Conservation (phyloP, 2,113 vertebrate genomes). For the Leiothrix lutea region DNA sequence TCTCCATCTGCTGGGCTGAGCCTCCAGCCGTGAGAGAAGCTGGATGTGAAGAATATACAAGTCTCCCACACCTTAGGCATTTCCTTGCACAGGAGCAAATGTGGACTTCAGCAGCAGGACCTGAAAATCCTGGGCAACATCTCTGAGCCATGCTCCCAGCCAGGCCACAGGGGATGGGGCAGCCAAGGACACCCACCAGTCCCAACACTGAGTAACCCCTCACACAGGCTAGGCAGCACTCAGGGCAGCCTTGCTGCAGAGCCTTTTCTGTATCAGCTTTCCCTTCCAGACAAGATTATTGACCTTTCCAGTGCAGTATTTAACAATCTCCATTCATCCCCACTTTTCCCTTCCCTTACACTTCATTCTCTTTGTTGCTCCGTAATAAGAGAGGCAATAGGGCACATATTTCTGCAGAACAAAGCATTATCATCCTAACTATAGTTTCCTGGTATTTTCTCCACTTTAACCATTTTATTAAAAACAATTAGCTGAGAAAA, state of each 20-base stretch:
- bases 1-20: neutral
- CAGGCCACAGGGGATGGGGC: rapidly evolving
- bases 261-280: constrained; percentile 1
- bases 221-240: neutral
- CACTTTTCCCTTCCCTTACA: neutral
- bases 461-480: constrained; percentile 71
- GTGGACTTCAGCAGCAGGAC: neutral
- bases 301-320: constrained; percentile 20
- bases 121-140: neutral
- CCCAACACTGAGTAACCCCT: neutral
- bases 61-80: neutral
- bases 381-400: constrained; percentile 43
- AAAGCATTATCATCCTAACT: constrained; percentile 74
- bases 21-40: rapidly evolving
- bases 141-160: rapidly evolving
- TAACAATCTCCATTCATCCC: constrained; percentile 18
- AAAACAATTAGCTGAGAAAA: constrained; percentile 72
- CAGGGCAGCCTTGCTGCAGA: neutral
- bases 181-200: neutral
- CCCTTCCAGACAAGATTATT: constrained; percentile 28
- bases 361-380: constrained; percentile 52
- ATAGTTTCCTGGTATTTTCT: constrained; percentile 67
- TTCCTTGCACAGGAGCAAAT: neutral
- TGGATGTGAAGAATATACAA: neutral
- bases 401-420: constrained; percentile 54